These are phyloP conservation scores for Forbesichthys agassizii DNA, from an alignment of 2,113 vertebrate species.

Conservation along the genomic window DNA sequence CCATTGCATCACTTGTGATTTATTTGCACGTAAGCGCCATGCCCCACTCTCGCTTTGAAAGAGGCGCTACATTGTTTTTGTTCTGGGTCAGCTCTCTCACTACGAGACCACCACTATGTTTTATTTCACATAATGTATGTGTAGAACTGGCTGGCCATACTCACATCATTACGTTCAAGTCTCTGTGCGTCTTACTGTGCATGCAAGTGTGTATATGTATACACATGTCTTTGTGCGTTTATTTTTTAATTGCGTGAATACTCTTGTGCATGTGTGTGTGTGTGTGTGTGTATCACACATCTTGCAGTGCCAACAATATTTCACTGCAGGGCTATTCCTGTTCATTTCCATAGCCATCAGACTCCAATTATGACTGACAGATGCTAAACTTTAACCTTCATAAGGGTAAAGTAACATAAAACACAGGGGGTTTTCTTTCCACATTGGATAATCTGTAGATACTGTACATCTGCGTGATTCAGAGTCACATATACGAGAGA, in stretches of 20 bases:
- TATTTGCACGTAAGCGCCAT: constrained; percentile 60
- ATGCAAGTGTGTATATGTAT: constrained; percentile 8
- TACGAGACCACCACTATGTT: constrained; percentile 29
- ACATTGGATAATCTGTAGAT: constrained; percentile 20
- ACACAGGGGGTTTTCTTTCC: neutral
- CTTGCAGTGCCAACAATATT: neutral
- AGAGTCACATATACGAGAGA: too few relatives aligned
- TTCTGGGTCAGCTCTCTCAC: constrained; percentile 65
- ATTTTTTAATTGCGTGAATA: neutral
- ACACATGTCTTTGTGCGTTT: constrained; percentile 1
- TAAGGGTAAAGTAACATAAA: neutral
- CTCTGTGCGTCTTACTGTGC: constrained; percentile 20
- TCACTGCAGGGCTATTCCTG: neutral
- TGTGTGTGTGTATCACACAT: neutral
- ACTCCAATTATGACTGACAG: neutral
- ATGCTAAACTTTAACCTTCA: neutral
- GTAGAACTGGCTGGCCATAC: constrained; percentile 12
- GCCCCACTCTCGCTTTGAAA: constrained; percentile 27
- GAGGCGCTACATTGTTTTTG: constrained; percentile 22
- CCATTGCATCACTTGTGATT: constrained; percentile 42
- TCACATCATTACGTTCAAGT: neutral
- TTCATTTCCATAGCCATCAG: neutral
- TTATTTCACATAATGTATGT: constrained; percentile 43
- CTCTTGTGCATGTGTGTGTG: neutral
- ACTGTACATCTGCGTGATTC: constrained; percentile 1